Evolutionary conservation across 2,888 invertebrate genomes (phyloP), one percentile per base, ranked within the genome.

Genomic region (Germaria angustata): DNA sequence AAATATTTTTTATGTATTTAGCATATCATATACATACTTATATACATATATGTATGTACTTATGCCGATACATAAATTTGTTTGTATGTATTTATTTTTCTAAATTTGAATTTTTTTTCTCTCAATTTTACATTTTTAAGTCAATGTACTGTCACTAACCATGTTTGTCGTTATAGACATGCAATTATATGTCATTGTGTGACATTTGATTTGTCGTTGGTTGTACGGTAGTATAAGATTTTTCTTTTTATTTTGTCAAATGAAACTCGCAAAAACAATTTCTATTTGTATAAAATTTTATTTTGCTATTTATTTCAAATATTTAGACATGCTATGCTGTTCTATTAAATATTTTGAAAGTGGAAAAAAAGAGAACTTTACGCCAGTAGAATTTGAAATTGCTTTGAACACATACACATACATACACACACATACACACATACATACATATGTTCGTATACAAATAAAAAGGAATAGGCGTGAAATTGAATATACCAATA

Each of bases 141-240:
- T 82, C 84, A 84, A 73, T 77, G 73, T 80, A 82, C 77, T 81
- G 80, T 76, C 80, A 75, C 79, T 76, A 81, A 77, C 68, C 73
- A 65, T 73, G 78, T 78, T 73, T 80, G 79, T 80, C 71, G 61
- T 83, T 71, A 78, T 44, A 82, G 82, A 82, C 82, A 84, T 81
- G 84, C 85, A 85, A 85, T 85, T 84, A 85, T 80, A 80, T 85
- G 83, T 77, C 84, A 84, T 75, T 82, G 49, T 57, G 59, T 84
- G 85, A 83, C 85, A 83, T 81, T 83, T 84, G 84, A 85, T 85
- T 85, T 85, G 83, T 69, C 68, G 49, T 53, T 28, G 57, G 46
- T 22, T 46, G 34, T 36, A 24, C n/a, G 0, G 15, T 15, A 28
- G 51, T 53, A 36, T n/a, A 13, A 34, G 11, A 6, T 36, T 20